Base-by-base conservation (phyloP, 2,797 vertebrate species). In the Falco cherrug region DNA sequence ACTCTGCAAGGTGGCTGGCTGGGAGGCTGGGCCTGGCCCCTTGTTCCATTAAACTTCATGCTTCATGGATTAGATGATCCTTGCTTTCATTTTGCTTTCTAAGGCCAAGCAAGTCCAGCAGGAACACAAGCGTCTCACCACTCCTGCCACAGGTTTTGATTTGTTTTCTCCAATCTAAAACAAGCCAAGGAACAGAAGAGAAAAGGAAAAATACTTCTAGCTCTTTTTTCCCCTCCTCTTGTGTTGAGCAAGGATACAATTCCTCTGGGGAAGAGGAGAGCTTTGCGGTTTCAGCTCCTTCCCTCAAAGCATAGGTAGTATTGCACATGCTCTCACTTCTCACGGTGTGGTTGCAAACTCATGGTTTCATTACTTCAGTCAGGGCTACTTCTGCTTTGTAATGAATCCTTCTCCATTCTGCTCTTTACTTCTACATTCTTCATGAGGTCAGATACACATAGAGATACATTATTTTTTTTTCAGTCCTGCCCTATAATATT, bases 1-100 rank as follows among this genome's bases (percentile, higher is more conserved):
- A 24, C 6, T 7, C 19, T 75, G 80, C 73, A 67, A 2, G 0
- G 35, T 0, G 0, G 16, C 12, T 1, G 3, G 3, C 16, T 64
- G 68, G 51, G 33, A 67, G 39, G 9, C 33, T 31, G 6, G 25
- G 15, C 25, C 13, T 7, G 10, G 31, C 29, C 43, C 13, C 16
- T 80, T 3, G 0, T 65, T 74, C 45, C 33, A 13, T 33, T 69
- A 56, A 83, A 59, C 22, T 43, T 84, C 74, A 71, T 2, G 9
- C 24, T 63, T 54, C 33, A 13, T 15, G 53, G 33, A 11, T 33
- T 87, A 56, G 15, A 28, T 61, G 37, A 81, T 61, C 47, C 2
- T 4, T 37, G n/a, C 26, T 71, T 85, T 87, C 15, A 28, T 74
- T 79, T 45, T 70, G 22, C 29, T 92, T 88, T 89, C 61, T 80